phyloP scores from a whole-genome alignment of 2,113 vertebrate genomes.

The Aleadryas rufinucha region DNA sequence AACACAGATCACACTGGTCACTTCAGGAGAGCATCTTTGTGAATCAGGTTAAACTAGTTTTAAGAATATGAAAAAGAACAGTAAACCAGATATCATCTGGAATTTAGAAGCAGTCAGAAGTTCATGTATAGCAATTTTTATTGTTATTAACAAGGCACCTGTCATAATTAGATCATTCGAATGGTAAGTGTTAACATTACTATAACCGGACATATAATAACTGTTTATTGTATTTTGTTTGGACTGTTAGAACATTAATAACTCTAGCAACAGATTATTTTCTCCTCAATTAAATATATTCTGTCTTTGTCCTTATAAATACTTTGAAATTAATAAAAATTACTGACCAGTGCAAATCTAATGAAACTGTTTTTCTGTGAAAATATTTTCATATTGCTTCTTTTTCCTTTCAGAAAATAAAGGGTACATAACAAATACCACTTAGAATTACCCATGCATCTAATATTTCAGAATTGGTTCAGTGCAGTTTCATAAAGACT shows the following conservation, averaged over 20 bases:
- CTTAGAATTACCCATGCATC: not conserved
- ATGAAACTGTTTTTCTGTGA: not conserved
- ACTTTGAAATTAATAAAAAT: not conserved
- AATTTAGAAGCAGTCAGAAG: not conserved
- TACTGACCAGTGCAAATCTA: not conserved
- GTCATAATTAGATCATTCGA: not conserved
- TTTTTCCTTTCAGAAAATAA: not conserved
- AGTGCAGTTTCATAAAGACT: not conserved
- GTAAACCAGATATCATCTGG: not conserved
- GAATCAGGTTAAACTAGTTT: not conserved
- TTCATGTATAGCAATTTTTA: not conserved
- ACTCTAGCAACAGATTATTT: not conserved
- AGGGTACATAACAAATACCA: not conserved
- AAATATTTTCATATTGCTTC: not conserved
- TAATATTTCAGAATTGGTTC: not conserved
- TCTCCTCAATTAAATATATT: not conserved
- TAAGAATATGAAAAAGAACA: not conserved
- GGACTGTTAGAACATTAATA: not conserved
- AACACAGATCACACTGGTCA: not conserved
- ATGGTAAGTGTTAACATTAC: not conserved
- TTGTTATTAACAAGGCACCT: not conserved
- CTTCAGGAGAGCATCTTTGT: not conserved
- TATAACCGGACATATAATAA: not conserved
- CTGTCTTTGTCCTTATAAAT: fast-evolving
- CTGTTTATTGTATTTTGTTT: not conserved